Conservation (phyloP, 2,797 vertebrate species). For the Florisuga fusca region DNA sequence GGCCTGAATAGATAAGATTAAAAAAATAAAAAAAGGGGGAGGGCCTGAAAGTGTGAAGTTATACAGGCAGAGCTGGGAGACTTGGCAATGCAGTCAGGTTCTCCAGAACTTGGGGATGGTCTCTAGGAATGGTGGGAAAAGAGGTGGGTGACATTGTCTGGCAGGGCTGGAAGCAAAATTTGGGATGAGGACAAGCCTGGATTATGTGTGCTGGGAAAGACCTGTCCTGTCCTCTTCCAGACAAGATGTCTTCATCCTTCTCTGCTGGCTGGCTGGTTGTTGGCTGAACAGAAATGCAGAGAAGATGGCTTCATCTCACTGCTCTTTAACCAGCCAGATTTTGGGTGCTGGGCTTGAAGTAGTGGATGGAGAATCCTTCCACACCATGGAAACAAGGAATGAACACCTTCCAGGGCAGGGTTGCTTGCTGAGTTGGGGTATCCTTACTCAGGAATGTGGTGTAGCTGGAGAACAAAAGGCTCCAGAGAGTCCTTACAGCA, state of each 20-base stretch:
- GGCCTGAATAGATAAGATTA: background rate
- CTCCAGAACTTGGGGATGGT: background rate
- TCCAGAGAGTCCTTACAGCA: too few relatives aligned
- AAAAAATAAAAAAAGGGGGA: background rate
- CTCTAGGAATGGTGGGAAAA: background rate
- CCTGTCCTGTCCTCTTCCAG: background rate
- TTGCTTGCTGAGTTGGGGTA: background rate
- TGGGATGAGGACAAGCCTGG: background rate
- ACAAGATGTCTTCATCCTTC: background rate
- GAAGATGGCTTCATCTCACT: background rate
- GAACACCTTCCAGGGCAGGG: background rate
- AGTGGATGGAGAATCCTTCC: background rate
- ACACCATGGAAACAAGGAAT: background rate
- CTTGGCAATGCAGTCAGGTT: background rate
- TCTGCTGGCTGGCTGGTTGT: background rate
- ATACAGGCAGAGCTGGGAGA: background rate
- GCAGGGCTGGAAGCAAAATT: background rate
- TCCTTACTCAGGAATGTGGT: background rate
- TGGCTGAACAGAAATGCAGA: background rate
- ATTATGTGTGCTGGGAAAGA: background rate
- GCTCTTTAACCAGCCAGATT: background rate
- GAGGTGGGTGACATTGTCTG: rapidly evolving
- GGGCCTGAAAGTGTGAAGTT: background rate
- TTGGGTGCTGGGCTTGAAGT: background rate
- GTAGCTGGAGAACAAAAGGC: too few relatives aligned